These are phyloP conservation scores for Labeo rohita DNA, from an alignment of 2,113 vertebrate genomes.

Conservation along the genomic window DNA sequence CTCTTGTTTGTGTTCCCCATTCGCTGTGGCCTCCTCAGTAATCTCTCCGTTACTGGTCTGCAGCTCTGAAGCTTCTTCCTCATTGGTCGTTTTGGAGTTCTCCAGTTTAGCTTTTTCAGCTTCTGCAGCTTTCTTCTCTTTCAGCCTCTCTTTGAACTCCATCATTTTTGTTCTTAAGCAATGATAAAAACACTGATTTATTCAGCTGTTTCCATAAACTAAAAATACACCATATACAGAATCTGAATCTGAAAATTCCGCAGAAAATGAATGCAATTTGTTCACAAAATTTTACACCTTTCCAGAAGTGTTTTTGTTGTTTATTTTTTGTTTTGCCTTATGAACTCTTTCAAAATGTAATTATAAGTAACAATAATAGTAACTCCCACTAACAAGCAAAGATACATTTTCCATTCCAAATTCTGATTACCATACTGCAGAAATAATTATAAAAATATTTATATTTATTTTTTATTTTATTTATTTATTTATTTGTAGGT, in stretches of 20 bases:
- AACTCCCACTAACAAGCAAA: background rate
- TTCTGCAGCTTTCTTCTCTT: constrained; percentile 67
- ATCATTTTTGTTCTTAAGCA: constrained; percentile 66
- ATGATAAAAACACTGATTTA: constrained; percentile 21
- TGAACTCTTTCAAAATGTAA: background rate
- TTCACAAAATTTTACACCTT: too few species aligned
- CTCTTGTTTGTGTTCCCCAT: constrained; percentile 53
- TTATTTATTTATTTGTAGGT: too few species aligned
- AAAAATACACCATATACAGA: background rate
- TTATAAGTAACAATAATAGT: background rate
- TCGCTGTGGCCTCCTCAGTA: constrained; percentile 53
- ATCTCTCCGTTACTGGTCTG: constrained; percentile 47
- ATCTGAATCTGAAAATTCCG: background rate
- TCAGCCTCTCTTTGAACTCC: constrained; percentile 74
- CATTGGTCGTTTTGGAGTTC: background rate
- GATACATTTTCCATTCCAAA: too few species aligned
- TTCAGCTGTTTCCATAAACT: background rate
- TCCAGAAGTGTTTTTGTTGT: background rate
- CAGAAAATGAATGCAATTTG: too few species aligned
- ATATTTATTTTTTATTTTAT: too few species aligned
- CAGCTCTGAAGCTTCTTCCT: constrained; percentile 31
- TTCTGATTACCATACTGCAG: too few species aligned
- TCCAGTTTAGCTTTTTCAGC: constrained; percentile 60
- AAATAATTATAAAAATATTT: too few species aligned
- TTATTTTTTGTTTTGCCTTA: background rate